Conservation (phyloP, 2,888 invertebrate species). For the Drosophila borealis region DNA sequence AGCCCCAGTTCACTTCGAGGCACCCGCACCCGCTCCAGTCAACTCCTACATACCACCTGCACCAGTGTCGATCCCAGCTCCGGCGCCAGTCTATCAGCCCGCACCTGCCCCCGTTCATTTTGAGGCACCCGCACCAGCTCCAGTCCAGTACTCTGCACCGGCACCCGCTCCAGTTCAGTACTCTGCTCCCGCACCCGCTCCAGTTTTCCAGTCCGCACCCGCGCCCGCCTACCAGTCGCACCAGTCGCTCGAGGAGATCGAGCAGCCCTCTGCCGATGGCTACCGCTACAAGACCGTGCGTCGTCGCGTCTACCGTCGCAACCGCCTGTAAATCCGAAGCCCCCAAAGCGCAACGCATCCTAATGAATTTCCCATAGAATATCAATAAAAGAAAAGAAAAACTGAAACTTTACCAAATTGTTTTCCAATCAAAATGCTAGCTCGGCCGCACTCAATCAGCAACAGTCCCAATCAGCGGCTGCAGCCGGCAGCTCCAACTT, state of each 20-base stretch:
- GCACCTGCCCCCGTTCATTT: slow-evolving; percentile 52
- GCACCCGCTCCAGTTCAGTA: slow-evolving; percentile 43
- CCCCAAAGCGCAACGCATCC: slow-evolving; percentile 15
- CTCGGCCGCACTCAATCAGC: slow-evolving; percentile 57
- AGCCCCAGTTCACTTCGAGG: slow-evolving; percentile 15
- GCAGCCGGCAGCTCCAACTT: slow-evolving; percentile 39
- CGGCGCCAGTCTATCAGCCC: slow-evolving; percentile 58
- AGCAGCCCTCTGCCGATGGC: slow-evolving; percentile 74
- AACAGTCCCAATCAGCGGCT: slow-evolving; percentile 41
- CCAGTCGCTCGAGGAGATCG: slow-evolving; percentile 69
- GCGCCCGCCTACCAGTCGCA: slow-evolving; percentile 38
- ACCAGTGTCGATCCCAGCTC: slow-evolving; percentile 42
- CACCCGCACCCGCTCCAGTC: slow-evolving; percentile 44
- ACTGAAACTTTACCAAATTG: slow-evolving; percentile 65
- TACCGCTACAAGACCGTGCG: slow-evolving; percentile 81
- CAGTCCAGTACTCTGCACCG: slow-evolving; percentile 23
- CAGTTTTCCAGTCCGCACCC: slow-evolving; percentile 30
- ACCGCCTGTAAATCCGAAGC: slow-evolving; percentile 55
- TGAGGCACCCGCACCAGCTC: slow-evolving; percentile 36
- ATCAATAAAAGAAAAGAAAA: slow-evolving; percentile 49
- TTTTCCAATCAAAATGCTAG: slow-evolving; percentile 71
- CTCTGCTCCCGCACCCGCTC: slow-evolving; percentile 24
- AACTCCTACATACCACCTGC: slow-evolving; percentile 52
- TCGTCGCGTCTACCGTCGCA: slow-evolving; percentile 77
- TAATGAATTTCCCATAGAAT: slow-evolving; percentile 63